Evolutionary conservation across 1,140 invertebrate species (phyloP), one percentile per base, ranked within the genome.

Genomic region (Spodoptera frugiperda): DNA sequence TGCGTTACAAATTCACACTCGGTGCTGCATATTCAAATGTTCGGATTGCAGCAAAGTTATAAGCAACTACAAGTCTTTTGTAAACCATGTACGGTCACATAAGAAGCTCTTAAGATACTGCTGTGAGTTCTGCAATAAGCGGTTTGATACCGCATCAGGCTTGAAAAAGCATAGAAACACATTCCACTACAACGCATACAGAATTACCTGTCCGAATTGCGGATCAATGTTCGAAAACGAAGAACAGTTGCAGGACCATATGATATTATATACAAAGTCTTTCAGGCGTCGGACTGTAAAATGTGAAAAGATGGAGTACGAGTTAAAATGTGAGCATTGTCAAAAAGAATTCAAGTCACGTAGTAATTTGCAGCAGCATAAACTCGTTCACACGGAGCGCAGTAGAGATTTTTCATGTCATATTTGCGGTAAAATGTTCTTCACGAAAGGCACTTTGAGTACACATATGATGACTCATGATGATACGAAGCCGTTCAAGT

Each of bases 381-480:
- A 87, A 51, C 70, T 89, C 17, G 85, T 93, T 0, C 92, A 94
- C 44, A 90, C 88, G 3, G 84, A 91, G 11, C 82, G 92, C 0
- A 91, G 78, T 8, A 84, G 91, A 78, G 86, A 94, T 19, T 93
- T 92, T 25, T 85, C 91, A 0, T 94, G 92, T 77, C 91, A 94
- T 48, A 73, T 92, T 0, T 94, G 92, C 30, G 92, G 92, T 17
- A 94, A 94, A 79, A 92, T 92, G 91, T 94, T 93, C 78, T 94
- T 89, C n/a, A 93, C 90, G 0, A 93, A 93, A 85, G 92, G 92
- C 0, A 89, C 91, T 11, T 70, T 94, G 0, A 84, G 87, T 6
- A 92, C 88, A 0, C 92, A 94, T 55, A 89, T 94, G 83, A 74
- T 82, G 53, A 90, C 87, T 0, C 92, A 94, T 48, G 91, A 94